Base-by-base conservation (phyloP, 2,888 invertebrate genomes). In the Chromoteleia sp. region DNA sequence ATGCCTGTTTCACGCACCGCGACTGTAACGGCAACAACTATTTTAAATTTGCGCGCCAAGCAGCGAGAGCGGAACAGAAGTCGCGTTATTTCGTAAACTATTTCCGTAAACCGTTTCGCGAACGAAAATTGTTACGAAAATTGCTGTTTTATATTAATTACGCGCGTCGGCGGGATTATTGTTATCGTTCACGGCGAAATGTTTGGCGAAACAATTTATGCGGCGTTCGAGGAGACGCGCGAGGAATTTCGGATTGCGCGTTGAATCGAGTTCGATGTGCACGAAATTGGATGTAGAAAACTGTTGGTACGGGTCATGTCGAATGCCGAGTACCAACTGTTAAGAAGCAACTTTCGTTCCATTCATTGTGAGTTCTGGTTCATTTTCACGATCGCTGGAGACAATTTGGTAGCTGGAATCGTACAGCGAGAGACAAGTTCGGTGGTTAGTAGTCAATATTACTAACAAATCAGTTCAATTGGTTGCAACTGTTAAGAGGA, bases 181-280 rank as follows among this genome's bases (percentile, higher is more conserved):
- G 50, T 50, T 65, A 50, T 43, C 36, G 50, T 39, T 39, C 19
- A 17, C 17, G 48, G 50, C 14, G 63, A 48, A 63, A 33, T 63
- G 63, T 48, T 21, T 63, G 59, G 7, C 33, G 48, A 48, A 63
- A 63, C 21, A 63, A 63, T 63, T 45, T 48, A 19, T n/a, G 48
- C 63, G 61, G 45, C 10, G 61, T 14, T 33, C 14, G 19, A 63
- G 63, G 48, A 19, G 33, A 48, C 48, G 63, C 48, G 63, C 29
- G 48, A 63, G 48, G 63, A 63, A 63, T 63, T 7, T 25, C 50
- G 63, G 14, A 50, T 65, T 36, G 63, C 41, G 29, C 29, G 65
- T 52, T 21, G 7, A 50, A 50, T 50, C 7, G 50, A 7, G 29
- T 29, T 25, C 4, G 6, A 7, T 14, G 14, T 19, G 63, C 63